Evolutionary conservation across 2,888 invertebrate species (phyloP).

Genomic region (Eupithecia insigniata): DNA sequence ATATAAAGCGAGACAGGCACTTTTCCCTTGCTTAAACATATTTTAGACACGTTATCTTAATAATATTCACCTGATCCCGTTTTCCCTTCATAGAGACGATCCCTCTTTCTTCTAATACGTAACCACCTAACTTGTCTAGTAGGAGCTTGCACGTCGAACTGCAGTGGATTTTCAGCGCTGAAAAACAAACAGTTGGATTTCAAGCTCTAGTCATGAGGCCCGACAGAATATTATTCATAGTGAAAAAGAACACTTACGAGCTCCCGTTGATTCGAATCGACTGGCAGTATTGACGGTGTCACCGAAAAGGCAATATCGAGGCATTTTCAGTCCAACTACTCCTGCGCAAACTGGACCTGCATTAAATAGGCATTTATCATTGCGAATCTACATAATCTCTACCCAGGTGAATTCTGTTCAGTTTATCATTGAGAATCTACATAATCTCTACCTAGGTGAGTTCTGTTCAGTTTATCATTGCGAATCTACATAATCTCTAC

Average conservation of each 20-base stretch:
- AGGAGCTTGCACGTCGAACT: slow-evolving; percentile 88
- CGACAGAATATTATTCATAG: background rate
- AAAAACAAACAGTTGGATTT: slow-evolving; percentile 5
- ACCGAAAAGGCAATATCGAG: slow-evolving; percentile 95
- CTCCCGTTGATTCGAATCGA: slow-evolving; percentile 93
- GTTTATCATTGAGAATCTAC: no score
- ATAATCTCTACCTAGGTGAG: no score
- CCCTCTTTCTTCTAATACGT: slow-evolving; percentile 90
- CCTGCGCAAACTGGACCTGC: slow-evolving; percentile 95
- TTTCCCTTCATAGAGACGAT: slow-evolving; percentile 92
- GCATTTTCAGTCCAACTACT: slow-evolving; percentile 97
- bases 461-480: no score
- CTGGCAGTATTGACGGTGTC: slow-evolving; percentile 97
- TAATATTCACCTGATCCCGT: slow-evolving; percentile 84
- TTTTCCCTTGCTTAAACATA: background rate
- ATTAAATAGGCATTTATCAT: background rate
- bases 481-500: no score
- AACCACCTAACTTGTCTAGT: slow-evolving; percentile 89
- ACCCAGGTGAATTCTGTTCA: no score
- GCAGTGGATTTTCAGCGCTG: slow-evolving; percentile 93
- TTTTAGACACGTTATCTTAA: background rate
- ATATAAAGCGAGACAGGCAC: no score
- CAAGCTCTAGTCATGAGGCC: background rate
- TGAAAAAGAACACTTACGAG: slow-evolving; percentile 82
- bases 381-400: background rate